Evolutionary conservation across 2,888 invertebrate species (phyloP).

Genomic region (Mantis religiosa): DNA sequence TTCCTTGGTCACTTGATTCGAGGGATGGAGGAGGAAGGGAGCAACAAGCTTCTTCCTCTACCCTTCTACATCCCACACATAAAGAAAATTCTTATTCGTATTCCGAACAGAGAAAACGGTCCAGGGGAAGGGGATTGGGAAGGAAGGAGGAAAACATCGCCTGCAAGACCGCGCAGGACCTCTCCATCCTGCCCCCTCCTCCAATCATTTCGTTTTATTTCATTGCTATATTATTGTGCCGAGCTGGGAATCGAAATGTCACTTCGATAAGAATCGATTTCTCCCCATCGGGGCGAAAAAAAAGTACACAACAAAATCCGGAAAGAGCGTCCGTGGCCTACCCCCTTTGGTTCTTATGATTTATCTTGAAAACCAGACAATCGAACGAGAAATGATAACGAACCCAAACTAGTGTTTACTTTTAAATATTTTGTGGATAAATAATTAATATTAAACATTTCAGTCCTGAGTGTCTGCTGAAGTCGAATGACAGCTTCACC

Average conservation of each 20-base stretch:
- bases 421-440: too few relatives aligned
- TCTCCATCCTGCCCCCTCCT: neutral
- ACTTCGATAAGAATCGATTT: neutral
- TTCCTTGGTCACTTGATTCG: neutral
- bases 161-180: neutral
- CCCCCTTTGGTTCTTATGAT: neutral
- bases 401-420: too few relatives aligned
- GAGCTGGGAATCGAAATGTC: constrained; percentile 10
- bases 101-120: neutral
- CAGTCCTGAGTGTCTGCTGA: too few relatives aligned
- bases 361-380: too few relatives aligned
- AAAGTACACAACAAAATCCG: neutral
- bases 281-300: neutral
- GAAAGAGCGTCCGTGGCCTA: neutral
- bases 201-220: constrained; percentile 13
- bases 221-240: constrained; percentile 12
- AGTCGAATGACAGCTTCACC: too few relatives aligned
- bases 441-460: too few relatives aligned
- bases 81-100: constrained; percentile 8
- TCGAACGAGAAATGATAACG: too few relatives aligned
- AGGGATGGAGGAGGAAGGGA: too few relatives aligned
- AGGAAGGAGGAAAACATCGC: neutral
- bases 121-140: neutral
- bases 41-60: neutral
- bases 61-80: neutral